Evolutionary conservation across 2,888 invertebrate species (phyloP).

Genomic region (Trichogramma dendrolimi): DNA sequence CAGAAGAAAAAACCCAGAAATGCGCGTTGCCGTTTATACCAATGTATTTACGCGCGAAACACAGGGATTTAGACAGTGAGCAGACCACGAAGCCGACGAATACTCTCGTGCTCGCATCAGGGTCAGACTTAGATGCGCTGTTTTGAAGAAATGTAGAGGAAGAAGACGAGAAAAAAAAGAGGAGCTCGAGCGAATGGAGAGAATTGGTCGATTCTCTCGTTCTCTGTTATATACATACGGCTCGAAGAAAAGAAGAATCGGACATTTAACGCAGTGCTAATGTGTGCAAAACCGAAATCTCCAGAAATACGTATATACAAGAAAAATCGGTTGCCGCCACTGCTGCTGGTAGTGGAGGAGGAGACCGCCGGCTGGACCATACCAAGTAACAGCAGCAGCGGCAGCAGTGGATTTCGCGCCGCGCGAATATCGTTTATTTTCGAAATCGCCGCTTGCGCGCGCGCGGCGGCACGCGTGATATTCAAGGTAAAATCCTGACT

Average conservation of each 20-base stretch:
- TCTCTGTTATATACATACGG: no score
- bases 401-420: no score
- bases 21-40: no score
- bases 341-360: no score
- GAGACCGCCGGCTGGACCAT: no score
- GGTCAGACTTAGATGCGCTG: neutral
- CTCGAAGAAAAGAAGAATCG: conserved; percentile 6
- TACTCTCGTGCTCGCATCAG: neutral
- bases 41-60: no score
- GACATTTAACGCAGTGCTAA: neutral
- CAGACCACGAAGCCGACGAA: neutral
- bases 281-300: conserved; percentile 1
- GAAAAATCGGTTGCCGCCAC: no score
- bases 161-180: neutral
- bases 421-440: conserved; percentile 18
- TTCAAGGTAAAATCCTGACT: conserved; percentile 15
- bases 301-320: conserved; percentile 10
- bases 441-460: conserved; percentile 6
- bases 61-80: neutral
- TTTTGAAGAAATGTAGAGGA: no score
- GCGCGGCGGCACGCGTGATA: neutral
- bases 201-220: no score
- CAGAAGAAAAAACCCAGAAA: no score
- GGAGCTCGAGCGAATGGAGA: neutral
- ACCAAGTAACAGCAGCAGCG: no score